These are phyloP conservation scores for Lathamus discolor DNA, from an alignment of 2,113 vertebrate species.

Conservation along the genomic window DNA sequence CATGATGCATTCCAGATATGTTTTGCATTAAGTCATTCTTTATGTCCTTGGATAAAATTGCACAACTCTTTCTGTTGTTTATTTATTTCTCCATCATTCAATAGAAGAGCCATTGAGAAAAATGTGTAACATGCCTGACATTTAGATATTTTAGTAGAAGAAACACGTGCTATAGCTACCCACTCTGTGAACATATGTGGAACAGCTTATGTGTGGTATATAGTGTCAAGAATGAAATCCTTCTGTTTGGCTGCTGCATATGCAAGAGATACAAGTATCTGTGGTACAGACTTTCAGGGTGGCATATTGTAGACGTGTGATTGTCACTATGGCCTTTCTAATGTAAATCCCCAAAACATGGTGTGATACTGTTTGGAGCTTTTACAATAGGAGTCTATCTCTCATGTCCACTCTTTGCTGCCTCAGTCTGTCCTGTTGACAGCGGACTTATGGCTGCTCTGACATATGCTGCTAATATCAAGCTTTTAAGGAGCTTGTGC, in stretches of 20 bases:
- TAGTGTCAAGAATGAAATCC: slow-evolving; percentile 30
- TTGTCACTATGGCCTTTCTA: neutral
- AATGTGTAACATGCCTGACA: neutral
- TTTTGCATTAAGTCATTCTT: neutral
- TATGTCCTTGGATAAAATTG: slow-evolving; percentile 29
- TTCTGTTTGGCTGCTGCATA: slow-evolving; percentile 21
- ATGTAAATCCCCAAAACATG: neutral
- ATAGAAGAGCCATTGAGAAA: neutral
- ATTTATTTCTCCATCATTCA: neutral
- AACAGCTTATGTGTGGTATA: slow-evolving; percentile 30
- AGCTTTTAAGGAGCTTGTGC: neutral
- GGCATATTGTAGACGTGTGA: neutral
- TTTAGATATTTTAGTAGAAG: neutral
- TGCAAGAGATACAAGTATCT: neutral
- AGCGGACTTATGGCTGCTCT: neutral
- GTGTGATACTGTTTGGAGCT: neutral
- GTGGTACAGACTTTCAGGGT: neutral
- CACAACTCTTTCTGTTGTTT: neutral
- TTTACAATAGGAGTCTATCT: neutral
- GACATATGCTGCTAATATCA: neutral
- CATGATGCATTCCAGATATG: neutral
- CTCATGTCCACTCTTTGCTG: neutral
- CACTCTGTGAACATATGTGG: slow-evolving; percentile 33
- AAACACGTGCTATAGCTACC: neutral
- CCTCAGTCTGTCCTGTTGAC: neutral